These are phyloP conservation scores for Lepus europaeus DNA, from an alignment of 2,113 vertebrate genomes.

Conservation along the genomic window DNA sequence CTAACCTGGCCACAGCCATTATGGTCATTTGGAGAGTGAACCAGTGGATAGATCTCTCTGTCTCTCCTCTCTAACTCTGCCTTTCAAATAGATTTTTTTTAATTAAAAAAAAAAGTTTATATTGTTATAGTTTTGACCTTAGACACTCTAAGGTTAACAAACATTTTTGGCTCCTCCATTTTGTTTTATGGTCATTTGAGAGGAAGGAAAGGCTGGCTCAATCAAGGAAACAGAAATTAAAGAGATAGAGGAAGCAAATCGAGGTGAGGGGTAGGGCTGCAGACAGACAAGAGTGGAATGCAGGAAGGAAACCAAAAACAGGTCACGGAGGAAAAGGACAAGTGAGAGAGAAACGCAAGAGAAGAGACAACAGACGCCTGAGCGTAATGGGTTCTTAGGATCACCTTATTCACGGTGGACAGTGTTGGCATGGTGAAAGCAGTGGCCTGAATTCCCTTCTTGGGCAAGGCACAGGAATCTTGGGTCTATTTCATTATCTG, in stretches of 20 bases:
- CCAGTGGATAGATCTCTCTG: no score
- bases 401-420: not conserved
- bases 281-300: not conserved
- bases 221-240: not conserved
- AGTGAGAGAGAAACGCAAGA: not conserved
- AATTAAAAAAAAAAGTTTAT: not conserved
- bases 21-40: no score
- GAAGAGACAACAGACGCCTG: not conserved
- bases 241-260: not conserved
- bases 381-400: not conserved
- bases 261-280: not conserved
- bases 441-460: not conserved
- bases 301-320: not conserved
- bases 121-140: not conserved
- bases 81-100: no score
- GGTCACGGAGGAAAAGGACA: not conserved
- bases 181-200: constrained; percentile 1
- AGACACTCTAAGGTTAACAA: not conserved
- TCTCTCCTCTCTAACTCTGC: no score
- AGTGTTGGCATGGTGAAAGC: not conserved
- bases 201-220: not conserved
- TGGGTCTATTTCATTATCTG: not conserved
- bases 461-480: not conserved
- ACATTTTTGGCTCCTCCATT: not conserved
- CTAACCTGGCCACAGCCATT: no score